phyloP scores from a whole-genome alignment of 2,797 vertebrate species.

The Lacerta bilineata region DNA sequence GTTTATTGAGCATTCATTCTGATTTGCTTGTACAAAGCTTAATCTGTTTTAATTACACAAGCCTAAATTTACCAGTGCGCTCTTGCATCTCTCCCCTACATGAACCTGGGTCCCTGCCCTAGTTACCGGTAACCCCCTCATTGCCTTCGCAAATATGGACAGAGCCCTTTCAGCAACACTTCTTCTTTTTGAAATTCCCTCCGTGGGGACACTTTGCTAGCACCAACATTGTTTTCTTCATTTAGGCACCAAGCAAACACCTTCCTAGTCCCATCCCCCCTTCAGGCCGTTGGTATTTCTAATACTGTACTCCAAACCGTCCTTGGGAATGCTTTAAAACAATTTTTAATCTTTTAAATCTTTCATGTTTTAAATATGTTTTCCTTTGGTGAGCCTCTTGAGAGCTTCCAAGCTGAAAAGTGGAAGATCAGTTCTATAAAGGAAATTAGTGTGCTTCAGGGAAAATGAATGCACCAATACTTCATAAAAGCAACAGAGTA shows the following conservation, averaged over 20 bases:
- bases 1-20: too few relatives aligned
- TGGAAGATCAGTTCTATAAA: background rate
- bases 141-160: too few relatives aligned
- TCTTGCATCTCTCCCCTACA: too few relatives aligned
- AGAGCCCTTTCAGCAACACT: background rate
- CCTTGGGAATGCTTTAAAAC: background rate
- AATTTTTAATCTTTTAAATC: too few relatives aligned
- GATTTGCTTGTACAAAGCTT: too few relatives aligned
- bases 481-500: background rate
- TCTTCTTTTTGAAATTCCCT: background rate
- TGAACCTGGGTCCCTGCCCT: background rate
- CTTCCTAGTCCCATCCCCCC: too few relatives aligned
- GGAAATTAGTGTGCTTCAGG: background rate
- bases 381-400: background rate
- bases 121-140: too few relatives aligned
- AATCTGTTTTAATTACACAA: too few relatives aligned
- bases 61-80: too few relatives aligned
- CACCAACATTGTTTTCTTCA: background rate
- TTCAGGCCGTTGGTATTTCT: background rate
- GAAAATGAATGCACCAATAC: background rate
- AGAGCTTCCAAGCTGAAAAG: background rate
- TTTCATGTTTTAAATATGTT: background rate
- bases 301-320: background rate
- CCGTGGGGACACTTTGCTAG: background rate
- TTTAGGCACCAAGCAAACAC: too few relatives aligned